phyloP scores from a whole-genome alignment of 2,113 vertebrate genomes.

The Sebastes schlegelii region DNA sequence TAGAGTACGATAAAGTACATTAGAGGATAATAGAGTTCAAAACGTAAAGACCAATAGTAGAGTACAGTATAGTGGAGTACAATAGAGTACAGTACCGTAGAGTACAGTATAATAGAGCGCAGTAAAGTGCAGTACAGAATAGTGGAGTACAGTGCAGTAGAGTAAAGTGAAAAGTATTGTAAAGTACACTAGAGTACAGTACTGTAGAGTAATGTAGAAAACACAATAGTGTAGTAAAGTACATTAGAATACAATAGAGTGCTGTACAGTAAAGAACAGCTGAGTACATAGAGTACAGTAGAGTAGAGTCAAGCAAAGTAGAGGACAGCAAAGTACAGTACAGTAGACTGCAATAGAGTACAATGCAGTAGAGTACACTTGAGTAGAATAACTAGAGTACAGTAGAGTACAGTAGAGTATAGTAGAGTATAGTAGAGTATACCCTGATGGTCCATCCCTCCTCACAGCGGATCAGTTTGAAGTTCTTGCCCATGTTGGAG shows the following conservation, averaged over 20 bases:
- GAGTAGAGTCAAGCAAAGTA: not conserved
- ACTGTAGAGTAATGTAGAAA: not conserved
- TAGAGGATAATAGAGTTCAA: too few relatives aligned
- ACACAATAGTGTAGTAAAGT: not conserved
- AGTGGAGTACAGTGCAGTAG: not conserved
- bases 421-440: not conserved
- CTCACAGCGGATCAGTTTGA: conserved; percentile 94
- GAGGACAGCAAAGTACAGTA: not conserved
- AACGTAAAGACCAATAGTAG: not conserved
- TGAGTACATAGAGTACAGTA: not conserved
- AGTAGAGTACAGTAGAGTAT: not conserved
- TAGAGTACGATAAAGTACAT: too few relatives aligned
- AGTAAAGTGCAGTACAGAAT: not conserved
- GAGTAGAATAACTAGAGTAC: not conserved
- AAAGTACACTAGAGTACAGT: not conserved
- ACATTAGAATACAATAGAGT: not conserved
- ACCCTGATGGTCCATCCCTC: conserved; percentile 90
- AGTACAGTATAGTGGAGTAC: not conserved
- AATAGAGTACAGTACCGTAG: not conserved
- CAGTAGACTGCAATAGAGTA: not conserved
- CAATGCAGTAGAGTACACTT: not conserved
- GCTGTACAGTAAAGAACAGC: not conserved
- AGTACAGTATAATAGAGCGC: not conserved
- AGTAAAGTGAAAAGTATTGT: not conserved
- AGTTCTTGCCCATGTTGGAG: conserved; percentile 93